Percentiles rank a stretch among this genome's conserved stretches.
These are phyloP conservation scores for Andrena cerasifolii DNA, from an alignment of 1,140 invertebrate genomes.

Conservation along the genomic window DNA sequence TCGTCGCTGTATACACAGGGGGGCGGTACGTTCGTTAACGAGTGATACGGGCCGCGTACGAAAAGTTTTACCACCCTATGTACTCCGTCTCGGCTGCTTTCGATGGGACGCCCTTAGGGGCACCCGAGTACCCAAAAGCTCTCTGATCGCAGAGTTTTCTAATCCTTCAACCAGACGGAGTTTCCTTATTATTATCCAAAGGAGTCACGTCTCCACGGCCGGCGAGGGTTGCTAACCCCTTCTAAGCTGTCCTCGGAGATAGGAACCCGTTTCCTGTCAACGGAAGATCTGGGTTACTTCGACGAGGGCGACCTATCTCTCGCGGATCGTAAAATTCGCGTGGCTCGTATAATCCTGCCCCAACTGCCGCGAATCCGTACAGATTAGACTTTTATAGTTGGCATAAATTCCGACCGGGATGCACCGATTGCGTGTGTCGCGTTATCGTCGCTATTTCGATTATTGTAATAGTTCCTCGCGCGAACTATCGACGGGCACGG, in stretches of 20 bases:
- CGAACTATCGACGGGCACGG: constrained; percentile 25
- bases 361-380: constrained; percentile 35
- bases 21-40: constrained; percentile 44
- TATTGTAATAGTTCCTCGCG: constrained; percentile 34
- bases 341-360: constrained; percentile 34
- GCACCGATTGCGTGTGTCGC: neutral
- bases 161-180: too few relatives aligned
- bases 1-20: constrained; percentile 15
- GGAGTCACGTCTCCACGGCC: too few relatives aligned
- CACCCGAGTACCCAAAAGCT: too few relatives aligned
- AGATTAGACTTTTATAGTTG: constrained; percentile 51
- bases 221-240: too few relatives aligned
- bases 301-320: neutral
- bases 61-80: constrained; percentile 25
- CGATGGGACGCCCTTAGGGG: neutral
- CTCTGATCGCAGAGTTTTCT: too few relatives aligned
- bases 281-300: constrained; percentile 9
- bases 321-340: constrained; percentile 32
- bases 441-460: constrained; percentile 41
- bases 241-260: too few relatives aligned
- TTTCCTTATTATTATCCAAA: too few relatives aligned
- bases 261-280: neutral
- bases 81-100: neutral
- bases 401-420: constrained; percentile 25
- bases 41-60: constrained; percentile 29